Evolutionary conservation across 2,888 invertebrate species (phyloP).

Genomic region (Agrotis segetum): DNA sequence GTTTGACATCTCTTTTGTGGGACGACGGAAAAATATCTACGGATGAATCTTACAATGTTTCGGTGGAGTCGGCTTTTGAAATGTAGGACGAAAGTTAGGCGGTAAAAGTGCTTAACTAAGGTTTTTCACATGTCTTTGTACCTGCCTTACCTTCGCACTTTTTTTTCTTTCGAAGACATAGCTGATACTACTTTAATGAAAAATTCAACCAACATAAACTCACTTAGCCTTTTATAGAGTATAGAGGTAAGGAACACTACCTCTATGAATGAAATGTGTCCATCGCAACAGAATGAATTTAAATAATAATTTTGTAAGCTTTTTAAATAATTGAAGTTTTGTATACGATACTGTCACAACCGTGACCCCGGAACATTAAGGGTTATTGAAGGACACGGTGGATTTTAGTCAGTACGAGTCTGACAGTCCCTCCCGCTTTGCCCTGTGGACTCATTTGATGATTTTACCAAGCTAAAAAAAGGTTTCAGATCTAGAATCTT

Average conservation of each 20-base stretch:
- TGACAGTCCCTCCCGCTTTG: too few relatives aligned
- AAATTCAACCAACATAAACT: neutral
- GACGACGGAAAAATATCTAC: constrained; percentile 25
- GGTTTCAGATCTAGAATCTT: constrained; percentile 23
- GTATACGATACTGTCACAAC: too few relatives aligned
- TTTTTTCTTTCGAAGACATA: neutral
- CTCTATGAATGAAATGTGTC: too few relatives aligned
- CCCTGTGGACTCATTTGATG: too few relatives aligned
- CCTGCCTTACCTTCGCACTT: too few relatives aligned
- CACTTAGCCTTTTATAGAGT: neutral
- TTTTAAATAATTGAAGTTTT: too few relatives aligned
- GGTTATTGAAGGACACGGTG: too few relatives aligned
- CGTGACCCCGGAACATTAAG: too few relatives aligned
- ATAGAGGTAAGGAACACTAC: too few relatives aligned
- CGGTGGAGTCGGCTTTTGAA: neutral
- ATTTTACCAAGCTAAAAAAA: neutral
- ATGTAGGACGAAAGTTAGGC: neutral
- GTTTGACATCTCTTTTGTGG: constrained; percentile 58
- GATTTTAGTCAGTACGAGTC: too few relatives aligned
- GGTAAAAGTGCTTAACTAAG: neutral
- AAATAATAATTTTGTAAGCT: too few relatives aligned
- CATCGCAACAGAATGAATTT: too few relatives aligned
- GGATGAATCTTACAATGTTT: constrained; percentile 8
- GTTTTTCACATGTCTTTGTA: neutral
- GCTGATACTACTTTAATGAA: neutral